Evolutionary conservation across 2,888 invertebrate genomes (phyloP), one percentile per base, ranked within the genome.

Genomic region (Nymphalis polychloros): DNA sequence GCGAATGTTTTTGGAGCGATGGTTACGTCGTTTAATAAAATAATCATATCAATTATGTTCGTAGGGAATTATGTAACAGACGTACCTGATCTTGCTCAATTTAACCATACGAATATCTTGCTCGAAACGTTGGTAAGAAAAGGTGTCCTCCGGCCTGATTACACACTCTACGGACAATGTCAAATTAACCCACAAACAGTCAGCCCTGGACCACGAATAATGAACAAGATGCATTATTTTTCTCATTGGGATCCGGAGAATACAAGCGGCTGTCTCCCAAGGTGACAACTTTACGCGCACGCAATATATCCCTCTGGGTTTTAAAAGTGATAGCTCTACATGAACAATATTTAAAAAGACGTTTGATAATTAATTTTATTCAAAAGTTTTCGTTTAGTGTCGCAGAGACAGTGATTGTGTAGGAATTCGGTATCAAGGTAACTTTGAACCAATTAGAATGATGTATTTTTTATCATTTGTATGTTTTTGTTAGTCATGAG

Each of bases 21-120:
- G 87, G 80, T 86, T 7, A 72, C 68, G 1, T 73, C 75, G 0
- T 87, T 82, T 83, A 90, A 91, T 67, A 49, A 57, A 0, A 83
- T 73, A 57, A 81, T 82, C 63, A 83, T 91, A 59, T 81, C 78
- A 8, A 78, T 91, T 13, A 87, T 89, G 88, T 90, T 91, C 69
- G 70, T 92, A 1, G 92, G 92, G 10, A 81, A 90, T 74, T 92
- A 87, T 72, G 75, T 74, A 8, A 67, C 59, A 0, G 76, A 83
- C 50, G 16, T 70, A 1, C 79, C 85, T 0, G 72, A 76, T 19
- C 71, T 78, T 7, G 72, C 27, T 0, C 91, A 91, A 68, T 82
- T 89, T 20, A 78, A 84, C 10, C 78, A 90, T 52, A 71, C 90
- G 0, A 82, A 79, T 6, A 68, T 80, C 0, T 74, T 91, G 1